Percentiles rank a stretch among this genome's conserved stretches.
These are phyloP conservation scores for Podarcis cretensis DNA, from an alignment of 2,113 vertebrate genomes.

Conservation along the genomic window DNA sequence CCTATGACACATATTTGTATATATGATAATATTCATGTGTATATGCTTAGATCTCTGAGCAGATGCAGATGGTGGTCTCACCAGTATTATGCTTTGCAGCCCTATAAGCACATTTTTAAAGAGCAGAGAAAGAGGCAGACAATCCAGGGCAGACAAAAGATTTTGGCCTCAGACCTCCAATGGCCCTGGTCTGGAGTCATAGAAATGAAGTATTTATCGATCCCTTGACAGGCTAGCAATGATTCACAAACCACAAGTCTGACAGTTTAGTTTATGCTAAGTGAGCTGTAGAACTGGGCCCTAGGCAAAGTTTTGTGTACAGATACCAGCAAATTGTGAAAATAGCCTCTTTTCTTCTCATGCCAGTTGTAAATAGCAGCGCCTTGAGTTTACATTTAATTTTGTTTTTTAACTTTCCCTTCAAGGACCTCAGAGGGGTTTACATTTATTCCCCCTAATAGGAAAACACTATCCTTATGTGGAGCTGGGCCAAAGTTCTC, in stretches of 20 bases:
- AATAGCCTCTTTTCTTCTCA: neutral
- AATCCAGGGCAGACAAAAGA: too few species aligned
- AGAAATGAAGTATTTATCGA: neutral
- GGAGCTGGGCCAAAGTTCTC: slow-evolving; percentile 58
- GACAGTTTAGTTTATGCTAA: neutral
- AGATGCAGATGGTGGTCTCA: too few species aligned
- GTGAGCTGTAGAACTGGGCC: neutral
- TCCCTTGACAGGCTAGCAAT: neutral
- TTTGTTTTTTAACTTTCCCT: neutral
- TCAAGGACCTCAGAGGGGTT: neutral
- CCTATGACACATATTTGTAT: neutral
- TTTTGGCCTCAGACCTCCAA: too few species aligned
- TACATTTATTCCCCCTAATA: slow-evolving; percentile 20
- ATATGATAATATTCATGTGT: too few species aligned
- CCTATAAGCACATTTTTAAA: too few species aligned
- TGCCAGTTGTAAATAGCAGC: neutral
- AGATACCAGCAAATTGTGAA: neutral
- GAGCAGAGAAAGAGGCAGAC: too few species aligned
- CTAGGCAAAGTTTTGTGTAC: neutral
- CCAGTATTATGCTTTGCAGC: too few species aligned
- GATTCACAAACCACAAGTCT: neutral
- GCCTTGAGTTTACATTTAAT: neutral
- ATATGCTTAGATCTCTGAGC: too few species aligned
- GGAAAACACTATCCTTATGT: slow-evolving; percentile 37
- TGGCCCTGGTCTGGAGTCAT: neutral